Percentiles rank a stretch among this genome's conserved stretches.
Conservation (phyloP, 2,797 vertebrate genomes). For the Xyrichtys novacula region DNA sequence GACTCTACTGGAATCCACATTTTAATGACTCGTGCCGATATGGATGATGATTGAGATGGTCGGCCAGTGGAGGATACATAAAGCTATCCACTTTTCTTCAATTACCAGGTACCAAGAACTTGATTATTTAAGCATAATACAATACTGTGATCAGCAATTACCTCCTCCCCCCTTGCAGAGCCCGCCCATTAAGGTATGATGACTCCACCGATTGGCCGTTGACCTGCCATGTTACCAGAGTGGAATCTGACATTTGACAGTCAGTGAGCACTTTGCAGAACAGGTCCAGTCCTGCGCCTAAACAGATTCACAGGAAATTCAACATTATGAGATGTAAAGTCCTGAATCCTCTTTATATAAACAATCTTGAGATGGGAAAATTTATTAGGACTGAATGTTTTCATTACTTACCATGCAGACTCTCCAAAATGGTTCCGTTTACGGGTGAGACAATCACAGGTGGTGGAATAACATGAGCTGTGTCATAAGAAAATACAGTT, state of each 20-base stretch:
- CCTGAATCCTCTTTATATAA: not conserved
- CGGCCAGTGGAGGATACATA: no score
- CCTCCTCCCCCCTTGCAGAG: conserved; percentile 81
- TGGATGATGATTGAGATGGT: no score
- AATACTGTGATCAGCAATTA: conserved; percentile 70
- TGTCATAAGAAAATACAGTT: not conserved
- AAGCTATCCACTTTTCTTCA: no score
- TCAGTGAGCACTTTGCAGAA: conserved; percentile 87
- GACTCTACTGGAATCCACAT: no score
- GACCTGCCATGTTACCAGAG: conserved; percentile 88
- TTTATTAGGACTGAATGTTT: not conserved
- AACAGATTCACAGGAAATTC: conserved; percentile 5
- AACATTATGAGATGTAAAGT: not conserved
- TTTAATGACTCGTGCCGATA: no score
- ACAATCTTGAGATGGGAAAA: not conserved
- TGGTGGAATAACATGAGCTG: conserved; percentile 22
- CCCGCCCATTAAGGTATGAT: conserved; percentile 80
- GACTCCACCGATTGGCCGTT: conserved; percentile 78
- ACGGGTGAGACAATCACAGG: conserved; percentile 77
- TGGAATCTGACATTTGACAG: conserved; percentile 64
- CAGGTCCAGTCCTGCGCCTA: conserved; percentile 88
- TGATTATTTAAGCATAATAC: no score
- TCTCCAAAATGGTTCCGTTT: conserved; percentile 72
- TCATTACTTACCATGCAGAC: conserved; percentile 67
- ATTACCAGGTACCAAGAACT: no score